A percentile compares a stretch with the other conserved stretches of the same genome.
phyloP scores from a whole-genome alignment of 2,113 vertebrate species.

The Laterallus jamaicensis region DNA sequence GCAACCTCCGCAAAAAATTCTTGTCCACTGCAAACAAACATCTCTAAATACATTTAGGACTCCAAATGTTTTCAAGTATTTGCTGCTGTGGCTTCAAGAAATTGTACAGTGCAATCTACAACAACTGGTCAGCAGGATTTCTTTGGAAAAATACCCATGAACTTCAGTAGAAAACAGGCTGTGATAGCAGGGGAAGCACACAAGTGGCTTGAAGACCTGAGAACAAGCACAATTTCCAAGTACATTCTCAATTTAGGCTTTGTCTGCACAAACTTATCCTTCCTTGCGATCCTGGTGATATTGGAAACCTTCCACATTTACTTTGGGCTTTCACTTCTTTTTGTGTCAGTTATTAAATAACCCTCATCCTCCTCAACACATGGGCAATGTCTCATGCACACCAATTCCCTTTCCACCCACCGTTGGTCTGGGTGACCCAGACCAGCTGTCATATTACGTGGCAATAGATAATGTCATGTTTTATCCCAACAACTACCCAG shows the following conservation, averaged over 20 bases:
- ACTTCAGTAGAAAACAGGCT: neutral
- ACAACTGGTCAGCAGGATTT: neutral
- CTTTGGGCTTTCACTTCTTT: neutral
- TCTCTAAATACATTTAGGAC: neutral
- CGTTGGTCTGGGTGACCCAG: neutral
- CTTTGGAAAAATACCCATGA: neutral
- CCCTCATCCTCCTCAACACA: constrained; percentile 29
- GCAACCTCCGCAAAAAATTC: neutral
- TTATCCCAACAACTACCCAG: neutral
- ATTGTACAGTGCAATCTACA: neutral
- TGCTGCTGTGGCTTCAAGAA: neutral
- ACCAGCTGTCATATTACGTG: neutral
- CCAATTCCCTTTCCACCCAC: neutral
- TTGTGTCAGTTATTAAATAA: neutral
- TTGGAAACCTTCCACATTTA: neutral
- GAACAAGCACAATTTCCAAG: neutral
- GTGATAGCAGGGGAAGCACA: neutral
- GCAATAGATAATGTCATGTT: neutral
- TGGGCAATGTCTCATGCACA: constrained; percentile 9
- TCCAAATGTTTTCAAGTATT: neutral
- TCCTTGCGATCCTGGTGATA: neutral
- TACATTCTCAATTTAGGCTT: neutral
- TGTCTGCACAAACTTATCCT: neutral
- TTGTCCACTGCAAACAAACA: neutral
- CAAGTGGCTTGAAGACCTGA: neutral